Evolutionary conservation across 1,140 invertebrate genomes (phyloP), one percentile per base, ranked within the genome.

Genomic region (Cherax destructor): DNA sequence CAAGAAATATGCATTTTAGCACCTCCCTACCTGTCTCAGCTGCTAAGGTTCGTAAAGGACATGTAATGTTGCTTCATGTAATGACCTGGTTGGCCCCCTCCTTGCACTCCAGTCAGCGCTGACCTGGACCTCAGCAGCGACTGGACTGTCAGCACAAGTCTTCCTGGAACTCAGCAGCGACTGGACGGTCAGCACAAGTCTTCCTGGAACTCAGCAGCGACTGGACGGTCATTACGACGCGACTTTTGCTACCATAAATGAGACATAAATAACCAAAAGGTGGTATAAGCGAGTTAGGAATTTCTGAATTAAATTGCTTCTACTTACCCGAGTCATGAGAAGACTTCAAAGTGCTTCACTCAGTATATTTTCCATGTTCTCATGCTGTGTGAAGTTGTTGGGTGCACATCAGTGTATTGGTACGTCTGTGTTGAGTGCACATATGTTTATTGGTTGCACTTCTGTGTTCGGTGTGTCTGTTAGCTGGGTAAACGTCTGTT

Each of bases 261-360:
- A 41, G 69, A 41, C 18, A 56, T 24, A 72, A 56, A 76, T 59
- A 74, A 56, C 52, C 61, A 78, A 49, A 41, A 86, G 52, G 74
- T 56, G 74, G 21, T 77, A 59, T 86, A 50, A 86, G 74, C 61
- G 52, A 59, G 61, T 77, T 86, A 78, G 52, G 24, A 24, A n/a
- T n/a, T 74, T 24, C 21, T 74, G 5, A 21, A 30, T 2, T 30
- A 24, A 30, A 74, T 30, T 74, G 24, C 69, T 74, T 30, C 69
- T 6, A 74, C 69, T 74, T 74, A 30, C n/a, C 69, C 24, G 24
- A 21, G 24, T 6, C 24, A n/a, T 74, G 24, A 5, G 24, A 5
- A 21, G 69, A 5, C n/a, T 21, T 65, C 16, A 16, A 16, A 18
- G 9, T 65, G 61, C 18, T 65, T 65, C 61, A 4, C 10, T 65